Evolutionary conservation across 2,113 vertebrate genomes (phyloP).

Genomic region (Cochlearius cochlearius): DNA sequence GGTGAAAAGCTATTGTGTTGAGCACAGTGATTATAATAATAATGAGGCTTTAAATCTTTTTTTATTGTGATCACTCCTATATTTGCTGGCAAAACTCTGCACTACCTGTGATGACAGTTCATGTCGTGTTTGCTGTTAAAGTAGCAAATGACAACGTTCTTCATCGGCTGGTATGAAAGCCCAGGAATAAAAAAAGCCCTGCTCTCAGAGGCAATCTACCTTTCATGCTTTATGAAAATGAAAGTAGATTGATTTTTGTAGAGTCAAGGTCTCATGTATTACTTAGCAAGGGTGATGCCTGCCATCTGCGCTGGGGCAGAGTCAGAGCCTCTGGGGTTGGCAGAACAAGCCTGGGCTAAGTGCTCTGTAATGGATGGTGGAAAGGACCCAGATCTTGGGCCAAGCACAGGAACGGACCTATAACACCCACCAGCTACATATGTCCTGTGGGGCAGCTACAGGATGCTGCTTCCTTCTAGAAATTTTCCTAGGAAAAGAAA

Average conservation of each 20-base stretch:
- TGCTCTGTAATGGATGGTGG: not conserved
- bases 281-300: not conserved
- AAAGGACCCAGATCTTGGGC: not conserved
- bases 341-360: not conserved
- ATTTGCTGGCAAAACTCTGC: not conserved
- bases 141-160: not conserved
- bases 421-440: not conserved
- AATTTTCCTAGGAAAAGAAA: not conserved
- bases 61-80: not conserved
- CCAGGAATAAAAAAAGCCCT: not conserved
- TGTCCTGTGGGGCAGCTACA: not conserved
- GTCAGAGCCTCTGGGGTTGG: not conserved
- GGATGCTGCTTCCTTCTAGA: not conserved
- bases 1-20: not conserved
- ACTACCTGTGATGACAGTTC: not conserved
- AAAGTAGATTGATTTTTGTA: not conserved
- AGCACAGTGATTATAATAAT: not conserved
- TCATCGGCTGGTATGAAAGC: not conserved
- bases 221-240: not conserved
- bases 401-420: not conserved
- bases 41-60: not conserved
- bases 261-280: not conserved
- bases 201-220: not conserved
- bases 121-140: not conserved
- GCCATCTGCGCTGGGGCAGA: not conserved